Evolutionary conservation across 1,140 invertebrate species (phyloP), one percentile per base, ranked within the genome.

Genomic region (Medauroidea extradentata): DNA sequence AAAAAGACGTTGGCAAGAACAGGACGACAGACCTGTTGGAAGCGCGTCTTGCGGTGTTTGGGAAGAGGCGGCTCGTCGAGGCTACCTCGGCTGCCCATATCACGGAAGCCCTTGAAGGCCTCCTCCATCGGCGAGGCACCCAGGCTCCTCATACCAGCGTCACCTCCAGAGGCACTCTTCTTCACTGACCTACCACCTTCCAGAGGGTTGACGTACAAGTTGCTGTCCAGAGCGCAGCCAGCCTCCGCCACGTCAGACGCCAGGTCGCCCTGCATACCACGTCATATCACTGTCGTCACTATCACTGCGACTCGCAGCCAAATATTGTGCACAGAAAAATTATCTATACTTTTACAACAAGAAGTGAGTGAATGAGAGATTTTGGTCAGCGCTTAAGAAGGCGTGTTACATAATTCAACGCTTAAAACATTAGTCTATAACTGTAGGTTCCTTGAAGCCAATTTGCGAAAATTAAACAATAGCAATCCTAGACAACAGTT

Each of bases 151-250:
- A 87, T 74, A 14, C 81, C 81, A 46, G 87, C 84, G 64, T 90
- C 88, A n/a, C n/a, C n/a, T 25, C 87, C 87, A 8, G 86, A 89
- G n/a, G 86, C 83, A 59, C 86, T 89, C 76, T 89, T 89, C 71
- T 87, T 89, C 59, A 89, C 87, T 39, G 75, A 74, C 43, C 74
- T 67, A 23, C 66, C 18, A 2, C 67, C 63, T 16, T 91, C 90
- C 73, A 96, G 73, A 9, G 93, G 93, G 78, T 96, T 96, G 67
- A 96, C 87, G 77, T 96, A 96, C 62, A 96, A 82, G 79, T 94
- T 95, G 72, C 89, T 89, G 62, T 84, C 85, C 39, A 76, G 65
- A 41, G 60, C 48, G 46, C 59, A 62, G 5, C 4, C 18, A 5
- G 42, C 16, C 21, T 53, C 50, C 7, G 44, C 59, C 14, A 56